Conservation (phyloP, 2,888 invertebrate species). For the Hylaea fasciaria region DNA sequence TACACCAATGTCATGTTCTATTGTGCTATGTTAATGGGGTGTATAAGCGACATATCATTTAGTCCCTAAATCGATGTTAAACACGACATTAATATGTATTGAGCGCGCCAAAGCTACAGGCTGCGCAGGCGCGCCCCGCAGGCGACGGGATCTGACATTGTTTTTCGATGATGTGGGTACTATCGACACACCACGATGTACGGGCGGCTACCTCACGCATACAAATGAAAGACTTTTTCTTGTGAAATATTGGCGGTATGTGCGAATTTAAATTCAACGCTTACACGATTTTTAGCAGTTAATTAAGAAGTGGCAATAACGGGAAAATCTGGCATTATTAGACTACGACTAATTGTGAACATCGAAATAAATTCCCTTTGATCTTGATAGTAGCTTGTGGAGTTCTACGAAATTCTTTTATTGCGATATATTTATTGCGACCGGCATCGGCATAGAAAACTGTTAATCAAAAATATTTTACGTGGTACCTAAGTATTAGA, state of each 20-base stretch:
- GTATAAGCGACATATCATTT: constrained; percentile 42
- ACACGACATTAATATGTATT: constrained; percentile 75
- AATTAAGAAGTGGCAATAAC: constrained; percentile 29
- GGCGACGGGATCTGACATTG: constrained; percentile 58
- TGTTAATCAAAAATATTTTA: no score
- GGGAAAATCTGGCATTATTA: constrained; percentile 29
- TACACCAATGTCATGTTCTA: constrained; percentile 19
- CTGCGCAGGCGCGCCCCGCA: constrained; percentile 69
- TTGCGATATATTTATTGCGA: background rate
- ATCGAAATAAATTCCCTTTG: constrained; percentile 26
- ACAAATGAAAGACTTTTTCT: constrained; percentile 69
- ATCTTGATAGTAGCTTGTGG: constrained; percentile 19
- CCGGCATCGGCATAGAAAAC: no score
- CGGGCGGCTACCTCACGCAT: constrained; percentile 65
- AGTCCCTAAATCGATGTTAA: constrained; percentile 55
- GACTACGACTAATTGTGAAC: constrained; percentile 22
- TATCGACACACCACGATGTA: constrained; percentile 63
- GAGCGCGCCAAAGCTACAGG: constrained; percentile 61
- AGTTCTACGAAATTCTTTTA: constrained; percentile 11
- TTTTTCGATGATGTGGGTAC: constrained; percentile 70
- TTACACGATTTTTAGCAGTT: constrained; percentile 19
- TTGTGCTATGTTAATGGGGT: constrained; percentile 26
- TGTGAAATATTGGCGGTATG: constrained; percentile 43
- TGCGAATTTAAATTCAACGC: constrained; percentile 30
- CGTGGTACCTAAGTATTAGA: no score